Base-by-base conservation (phyloP, 2,113 vertebrate genomes). In the Salvelinus namaycush region DNA sequence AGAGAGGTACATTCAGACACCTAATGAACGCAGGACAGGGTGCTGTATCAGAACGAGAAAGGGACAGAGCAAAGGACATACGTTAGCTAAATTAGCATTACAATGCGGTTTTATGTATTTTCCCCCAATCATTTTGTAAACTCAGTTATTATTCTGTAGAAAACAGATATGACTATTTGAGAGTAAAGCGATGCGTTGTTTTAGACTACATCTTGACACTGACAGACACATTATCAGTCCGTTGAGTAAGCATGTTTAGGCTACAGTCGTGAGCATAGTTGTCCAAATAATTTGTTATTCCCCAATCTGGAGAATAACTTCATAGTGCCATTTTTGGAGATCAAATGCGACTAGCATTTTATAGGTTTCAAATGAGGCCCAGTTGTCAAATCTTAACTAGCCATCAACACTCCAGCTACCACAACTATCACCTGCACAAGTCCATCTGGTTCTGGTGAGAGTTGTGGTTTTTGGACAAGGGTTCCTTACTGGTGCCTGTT, bases 401-500 rank as follows among this genome's bases (percentile, higher is more conserved):
- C 70, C 82, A 83, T 91, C 87, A 89, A 82, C 85, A 79, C 81
- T 44, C 39, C 2, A 44, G 39, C 39, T 68, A 60, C 76, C 76
- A 72, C 85, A 81, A 86, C 9, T 87, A 87, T 88, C 89, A 90
- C 88, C 87, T 84, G 89, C 81, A 20, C 80, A 79, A 71, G 87
- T 89, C 86, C 89, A 89, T 87, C 89, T 87, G 88, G 84, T 80
- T 89, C 71, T 18, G 83, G 89, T 82, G 78, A 78, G 78, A 81
- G 88, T 87, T 83, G 84, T 86, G 79, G 81, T 83, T 91, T 89
- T 86, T 87, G 90, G 85, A 90, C 81, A 80, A 73, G 79, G 73
- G 72, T 80, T 86, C 83, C 80, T 86, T n/a, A 80, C 88, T 77
- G 79, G 75, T 84, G 86, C 87, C 83, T 92, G 90, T 93, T 94